Evolutionary conservation across 2,888 invertebrate genomes (phyloP), one percentile per base, ranked within the genome.

Genomic region (Leptothorax acervorum): DNA sequence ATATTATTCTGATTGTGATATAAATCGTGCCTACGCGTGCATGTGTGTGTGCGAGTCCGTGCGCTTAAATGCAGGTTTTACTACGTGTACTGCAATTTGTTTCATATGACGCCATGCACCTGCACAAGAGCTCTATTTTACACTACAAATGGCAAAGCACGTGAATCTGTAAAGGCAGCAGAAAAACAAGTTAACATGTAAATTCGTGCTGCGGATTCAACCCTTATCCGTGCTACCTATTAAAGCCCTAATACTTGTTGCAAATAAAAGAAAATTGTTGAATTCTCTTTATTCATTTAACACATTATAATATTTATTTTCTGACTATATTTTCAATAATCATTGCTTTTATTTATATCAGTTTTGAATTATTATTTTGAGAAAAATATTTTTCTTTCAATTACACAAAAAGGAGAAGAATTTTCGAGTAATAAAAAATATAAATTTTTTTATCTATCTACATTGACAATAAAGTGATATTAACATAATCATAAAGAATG

Each of bases 181-280:
- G 76, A 53, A 76, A 68, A 71, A 18, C 35, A 18, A 71, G 23
- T 60, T 23, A 45, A 70, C 57, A 78, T 70, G 35, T 79, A 79
- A 79, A 79, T 60, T 45, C 11, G 15, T 28, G 42, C 28, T 66
- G 39, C 4, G 28, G 8, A 3, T 35, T 42, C 28, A 42, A 68
- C 12, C 9, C 18, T 68, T 66, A 66, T 73, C 8, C n/a, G 18
- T 55, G 28, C 39, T 39, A 53, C 18, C 53, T 42, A 42, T 8
- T 23, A 23, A 6, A 39, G 3, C 45, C 15, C 1, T 74, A 15
- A 35, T 51, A 15, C 5, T 23, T 18, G 5, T 28, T 57, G 0
- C 1, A 70, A 71, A 79, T 71, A 12, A 78, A 6, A 57, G 6
- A 3, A 35, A 71, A n/a, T 31, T 6, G 4, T 18, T 35, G 15